Percentiles rank a stretch among this genome's conserved stretches.
Evolutionary conservation across 2,797 vertebrate species (phyloP).

Genomic region (Gymnoscopelus braueri): DNA sequence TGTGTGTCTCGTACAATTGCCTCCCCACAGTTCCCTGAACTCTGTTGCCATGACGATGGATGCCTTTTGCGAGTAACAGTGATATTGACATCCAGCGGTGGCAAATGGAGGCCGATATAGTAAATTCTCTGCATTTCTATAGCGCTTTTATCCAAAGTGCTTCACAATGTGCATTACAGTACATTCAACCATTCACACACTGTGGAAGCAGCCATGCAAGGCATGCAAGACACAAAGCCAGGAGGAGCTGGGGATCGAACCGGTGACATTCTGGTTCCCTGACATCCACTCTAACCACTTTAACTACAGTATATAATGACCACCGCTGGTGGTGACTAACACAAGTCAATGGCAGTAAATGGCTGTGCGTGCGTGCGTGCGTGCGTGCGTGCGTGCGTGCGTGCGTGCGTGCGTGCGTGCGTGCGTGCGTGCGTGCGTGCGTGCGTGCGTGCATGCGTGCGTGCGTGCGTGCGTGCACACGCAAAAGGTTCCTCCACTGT

Average conservation of each 20-base stretch:
- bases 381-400: constrained; percentile 6
- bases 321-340: too few species aligned
- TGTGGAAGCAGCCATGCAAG: too few species aligned
- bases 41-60: constrained; percentile 48
- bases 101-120: constrained; percentile 64
- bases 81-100: constrained; percentile 65
- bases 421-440: constrained; percentile 6
- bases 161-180: background rate
- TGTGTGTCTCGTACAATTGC: background rate
- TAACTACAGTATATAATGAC: too few species aligned
- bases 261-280: too few species aligned
- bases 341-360: background rate
- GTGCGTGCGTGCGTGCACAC: background rate
- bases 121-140: constrained; percentile 21
- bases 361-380: background rate
- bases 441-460: constrained; percentile 15
- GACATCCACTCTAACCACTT: too few species aligned
- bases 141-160: too few species aligned
- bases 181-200: background rate
- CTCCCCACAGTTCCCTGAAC: background rate
- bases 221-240: too few species aligned
- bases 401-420: background rate
- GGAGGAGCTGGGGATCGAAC: too few species aligned
- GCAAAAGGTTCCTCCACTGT: too few species aligned
- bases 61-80: constrained; percentile 42